These are phyloP conservation scores for Aphelinus atriplicis DNA, from an alignment of 1,140 invertebrate genomes.

Conservation along the genomic window DNA sequence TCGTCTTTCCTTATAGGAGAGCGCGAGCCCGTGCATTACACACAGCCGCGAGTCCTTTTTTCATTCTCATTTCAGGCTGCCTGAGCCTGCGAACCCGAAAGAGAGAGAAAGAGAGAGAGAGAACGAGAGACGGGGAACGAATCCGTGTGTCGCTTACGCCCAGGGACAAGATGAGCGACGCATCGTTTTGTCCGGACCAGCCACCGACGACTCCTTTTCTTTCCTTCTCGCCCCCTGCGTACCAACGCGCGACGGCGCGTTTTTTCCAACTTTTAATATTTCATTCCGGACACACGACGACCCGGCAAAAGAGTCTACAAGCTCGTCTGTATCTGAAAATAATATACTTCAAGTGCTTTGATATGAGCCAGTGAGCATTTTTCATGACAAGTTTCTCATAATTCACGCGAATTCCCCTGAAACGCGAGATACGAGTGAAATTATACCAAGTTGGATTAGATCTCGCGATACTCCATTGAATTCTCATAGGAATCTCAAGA, in stretches of 20 bases:
- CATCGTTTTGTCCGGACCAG: slow-evolving; percentile 22
- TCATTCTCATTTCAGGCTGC: slow-evolving; percentile 13
- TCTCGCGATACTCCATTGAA: too few relatives aligned
- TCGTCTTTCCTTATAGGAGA: slow-evolving; percentile 10
- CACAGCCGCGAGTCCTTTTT: neutral
- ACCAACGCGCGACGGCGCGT: neutral
- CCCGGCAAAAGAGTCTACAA: too few relatives aligned
- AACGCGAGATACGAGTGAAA: neutral
- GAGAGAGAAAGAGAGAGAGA: neutral
- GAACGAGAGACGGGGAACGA: neutral
- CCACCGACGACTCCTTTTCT: neutral
- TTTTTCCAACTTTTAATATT: slow-evolving; percentile 37
- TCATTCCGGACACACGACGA: slow-evolving; percentile 12
- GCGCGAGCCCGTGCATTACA: neutral
- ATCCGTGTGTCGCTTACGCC: slow-evolving; percentile 14
- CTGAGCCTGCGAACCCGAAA: too few relatives aligned
- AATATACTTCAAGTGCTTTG: too few relatives aligned
- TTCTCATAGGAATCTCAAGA: too few relatives aligned
- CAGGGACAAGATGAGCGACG: slow-evolving; percentile 31
- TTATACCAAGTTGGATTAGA: too few relatives aligned
- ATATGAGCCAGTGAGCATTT: neutral
- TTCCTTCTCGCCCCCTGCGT: neutral
- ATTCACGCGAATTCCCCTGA: neutral
- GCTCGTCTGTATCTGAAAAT: too few relatives aligned
- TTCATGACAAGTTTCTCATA: neutral